Base-by-base conservation (phyloP, 2,797 vertebrate species). In the Hafferia zeledoni region DNA sequence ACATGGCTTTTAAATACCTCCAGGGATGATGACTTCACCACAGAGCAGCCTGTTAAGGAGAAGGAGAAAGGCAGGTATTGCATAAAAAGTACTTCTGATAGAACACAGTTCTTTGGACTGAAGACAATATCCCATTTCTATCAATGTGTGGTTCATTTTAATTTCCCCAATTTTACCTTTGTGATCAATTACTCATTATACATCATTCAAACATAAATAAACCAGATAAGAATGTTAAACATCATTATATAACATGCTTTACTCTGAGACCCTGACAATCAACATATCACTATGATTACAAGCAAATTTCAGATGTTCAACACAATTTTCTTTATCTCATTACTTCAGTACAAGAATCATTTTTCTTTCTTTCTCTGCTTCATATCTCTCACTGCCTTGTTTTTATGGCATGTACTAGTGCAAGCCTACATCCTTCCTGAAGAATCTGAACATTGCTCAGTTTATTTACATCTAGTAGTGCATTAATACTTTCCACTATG, bases 401-500 rank as follows among this genome's bases (percentile, higher is more conserved):
- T 79, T 87, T 78, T 69, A 70, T 31, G 69, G 13, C 24, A 67
- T 19, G 3, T 52, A 79, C 59, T 61, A 84, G 14, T 61, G 28
- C 39, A 89, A 95, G 41, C 25, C 59, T 76, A 84, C 33, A 91
- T 82, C 57, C 61, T 87, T 94, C 56, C 76, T 50, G 50, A 92
- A 77, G 24, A 41, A 41, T 91, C 74, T 94, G 90, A 93, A 94
- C 60, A 53, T 91, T 89, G 52, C 15, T 89, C 39, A 53, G 59
- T 96, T 94, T 93, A 89, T 87, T 93, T 84, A 96, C 17, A 52
- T 17, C 50, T 67, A 96, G 71, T 11, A 92, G 75, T 88, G 56
- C 41, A 86, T 78, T 91, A 71, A 89, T 94, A 87, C 31, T 91
- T 96, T 94, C 79, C 83, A 86, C 59, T 69, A 56, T 77, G 84